Evolutionary conservation across 1,140 invertebrate genomes (phyloP), one percentile per base, ranked within the genome.

Genomic region (Lepidotrigona ventralis): DNA sequence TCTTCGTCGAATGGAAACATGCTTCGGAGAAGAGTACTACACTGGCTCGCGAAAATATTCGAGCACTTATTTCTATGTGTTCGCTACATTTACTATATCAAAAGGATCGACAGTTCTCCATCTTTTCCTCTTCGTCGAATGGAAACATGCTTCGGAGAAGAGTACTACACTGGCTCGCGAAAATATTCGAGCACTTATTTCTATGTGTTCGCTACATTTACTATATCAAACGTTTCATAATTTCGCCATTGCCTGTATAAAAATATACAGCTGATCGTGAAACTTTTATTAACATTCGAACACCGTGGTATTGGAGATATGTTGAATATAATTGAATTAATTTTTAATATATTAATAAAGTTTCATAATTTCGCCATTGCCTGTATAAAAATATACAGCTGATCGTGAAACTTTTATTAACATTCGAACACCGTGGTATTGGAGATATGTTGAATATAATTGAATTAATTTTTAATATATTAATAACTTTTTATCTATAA

Each of bases 41-140:
- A 60, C 23, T 60, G 23, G 23, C 58, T 60, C 58, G 1, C 3
- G 23, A 60, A 14, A 60, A 12, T 60, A 60, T 60, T n/a, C n/a
- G 23, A 12, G 1, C 19, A n/a, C 23, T 60, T n/a, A n/a, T 1
- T 60, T 60, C 11, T 60, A 14, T 60, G 4, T 23, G 9, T 23
- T 12, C 12, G 2, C 12, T 23, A 11, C 23, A 23, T 58, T 23
- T 58, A 11, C n/a, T n/a, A n/a, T n/a, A n/a, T n/a, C n/a, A n/a
- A n/a, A n/a, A 12, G 56, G 17, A 26, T 58, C 76, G 54, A 71
- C 73, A 73, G 56, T 73, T 54, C 15, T n/a, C 33, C 39, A 77
- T 82, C 58, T 58, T 29, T 29, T 21, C 9, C 51, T 21, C 21
- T 5, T 8, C 58, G 2, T 15, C 19, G n/a, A 17, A 79, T 23